Conservation (phyloP, 2,797 vertebrate genomes). For the Balearica regulorum region DNA sequence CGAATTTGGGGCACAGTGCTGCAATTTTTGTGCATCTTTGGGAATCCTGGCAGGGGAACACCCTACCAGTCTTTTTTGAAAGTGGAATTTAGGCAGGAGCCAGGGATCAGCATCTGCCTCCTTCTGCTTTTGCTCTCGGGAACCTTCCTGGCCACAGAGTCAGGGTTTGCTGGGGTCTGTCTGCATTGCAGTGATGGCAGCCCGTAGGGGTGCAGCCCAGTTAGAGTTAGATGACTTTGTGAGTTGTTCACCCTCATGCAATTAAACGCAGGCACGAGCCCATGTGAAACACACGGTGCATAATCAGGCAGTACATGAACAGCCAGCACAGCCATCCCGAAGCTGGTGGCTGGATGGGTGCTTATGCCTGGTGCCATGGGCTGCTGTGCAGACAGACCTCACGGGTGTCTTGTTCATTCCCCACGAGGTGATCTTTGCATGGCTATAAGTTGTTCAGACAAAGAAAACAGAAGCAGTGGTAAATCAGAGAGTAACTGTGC, state of each 20-base stretch:
- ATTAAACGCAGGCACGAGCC: not conserved
- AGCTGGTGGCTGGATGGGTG: not conserved
- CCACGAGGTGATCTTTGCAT: not conserved
- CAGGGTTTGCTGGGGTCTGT: not conserved
- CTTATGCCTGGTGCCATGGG: fast-evolving
- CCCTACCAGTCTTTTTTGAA: not conserved
- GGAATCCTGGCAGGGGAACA: not conserved
- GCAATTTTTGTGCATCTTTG: not conserved
- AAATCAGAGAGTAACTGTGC: not conserved
- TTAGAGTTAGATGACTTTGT: not conserved
- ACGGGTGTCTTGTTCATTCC: not conserved
- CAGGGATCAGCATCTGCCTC: not conserved
- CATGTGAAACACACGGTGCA: not conserved
- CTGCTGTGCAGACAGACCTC: not conserved
- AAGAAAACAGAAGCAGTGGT: not conserved
- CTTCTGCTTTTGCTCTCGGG: not conserved
- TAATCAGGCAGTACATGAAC: not conserved
- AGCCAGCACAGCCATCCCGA: not conserved
- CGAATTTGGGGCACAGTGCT: not conserved
- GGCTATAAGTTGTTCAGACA: not conserved
- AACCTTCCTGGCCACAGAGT: fast-evolving
- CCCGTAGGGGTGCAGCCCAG: fast-evolving
- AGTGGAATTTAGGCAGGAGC: not conserved
- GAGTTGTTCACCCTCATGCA: not conserved
- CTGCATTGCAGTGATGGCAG: not conserved